Evolutionary conservation across 2,113 vertebrate species (phyloP).

Genomic region (Pterocles burchelli): DNA sequence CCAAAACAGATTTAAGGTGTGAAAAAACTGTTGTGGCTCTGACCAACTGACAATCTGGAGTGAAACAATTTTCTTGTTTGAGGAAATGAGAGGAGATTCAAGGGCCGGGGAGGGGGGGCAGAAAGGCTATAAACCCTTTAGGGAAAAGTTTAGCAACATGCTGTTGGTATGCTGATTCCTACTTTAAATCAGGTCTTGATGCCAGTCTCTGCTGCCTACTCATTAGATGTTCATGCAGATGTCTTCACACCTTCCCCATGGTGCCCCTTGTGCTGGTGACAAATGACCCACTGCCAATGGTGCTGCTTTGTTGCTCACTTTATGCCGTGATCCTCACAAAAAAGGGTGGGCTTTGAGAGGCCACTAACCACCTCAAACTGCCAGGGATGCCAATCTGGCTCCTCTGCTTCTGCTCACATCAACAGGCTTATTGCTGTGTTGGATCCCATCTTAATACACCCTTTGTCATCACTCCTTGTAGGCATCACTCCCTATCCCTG

Average conservation of each 20-base stretch:
- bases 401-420: neutral
- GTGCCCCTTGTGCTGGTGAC: neutral
- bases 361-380: neutral
- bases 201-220: neutral
- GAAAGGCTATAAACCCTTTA: neutral
- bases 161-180: neutral
- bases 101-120: neutral
- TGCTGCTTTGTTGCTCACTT: neutral
- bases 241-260: accelerated
- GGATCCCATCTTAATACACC: neutral
- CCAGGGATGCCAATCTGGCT: neutral
- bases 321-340: neutral
- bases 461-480: neutral
- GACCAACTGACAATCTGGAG: neutral
- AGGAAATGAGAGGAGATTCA: neutral
- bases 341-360: neutral
- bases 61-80: neutral
- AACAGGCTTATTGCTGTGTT: neutral
- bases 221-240: neutral
- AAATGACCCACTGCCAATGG: accelerated
- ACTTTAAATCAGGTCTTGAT: neutral
- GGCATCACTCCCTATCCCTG: neutral
- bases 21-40: neutral
- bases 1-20: neutral
- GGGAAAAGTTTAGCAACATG: neutral